Evolutionary conservation across 1,140 invertebrate genomes (phyloP).

Genomic region (Trinorchestia longiramus): DNA sequence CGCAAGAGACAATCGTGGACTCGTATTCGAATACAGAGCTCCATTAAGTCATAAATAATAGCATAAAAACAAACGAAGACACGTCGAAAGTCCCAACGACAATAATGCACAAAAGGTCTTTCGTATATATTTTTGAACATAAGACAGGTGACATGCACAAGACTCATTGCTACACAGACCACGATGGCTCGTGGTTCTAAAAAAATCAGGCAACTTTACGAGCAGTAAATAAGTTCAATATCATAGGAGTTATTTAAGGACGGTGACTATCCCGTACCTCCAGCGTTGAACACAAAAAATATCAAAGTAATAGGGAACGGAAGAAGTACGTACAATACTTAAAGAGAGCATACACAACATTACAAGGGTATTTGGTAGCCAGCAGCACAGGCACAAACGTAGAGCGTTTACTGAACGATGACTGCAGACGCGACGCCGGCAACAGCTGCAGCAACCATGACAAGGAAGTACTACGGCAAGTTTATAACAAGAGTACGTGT

Average conservation of each 20-base stretch:
- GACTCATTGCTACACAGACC: background rate
- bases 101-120: background rate
- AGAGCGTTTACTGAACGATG: background rate
- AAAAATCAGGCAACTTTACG: background rate
- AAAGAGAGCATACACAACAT: background rate
- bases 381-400: conserved; percentile 28
- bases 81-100: background rate
- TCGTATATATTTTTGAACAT: background rate
- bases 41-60: background rate
- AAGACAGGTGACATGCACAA: background rate
- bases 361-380: background rate
- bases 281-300: background rate
- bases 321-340: background rate
- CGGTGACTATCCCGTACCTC: background rate
- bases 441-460: background rate
- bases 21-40: background rate
- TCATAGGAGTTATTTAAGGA: background rate
- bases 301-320: background rate
- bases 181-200: background rate
- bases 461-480: conserved; percentile 3
- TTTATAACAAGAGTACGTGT: background rate
- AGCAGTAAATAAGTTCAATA: background rate
- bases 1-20: background rate
- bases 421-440: background rate
- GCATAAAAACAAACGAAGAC: background rate